Conservation (phyloP, 2,888 invertebrate genomes). For the Chaetoderma sp. region DNA sequence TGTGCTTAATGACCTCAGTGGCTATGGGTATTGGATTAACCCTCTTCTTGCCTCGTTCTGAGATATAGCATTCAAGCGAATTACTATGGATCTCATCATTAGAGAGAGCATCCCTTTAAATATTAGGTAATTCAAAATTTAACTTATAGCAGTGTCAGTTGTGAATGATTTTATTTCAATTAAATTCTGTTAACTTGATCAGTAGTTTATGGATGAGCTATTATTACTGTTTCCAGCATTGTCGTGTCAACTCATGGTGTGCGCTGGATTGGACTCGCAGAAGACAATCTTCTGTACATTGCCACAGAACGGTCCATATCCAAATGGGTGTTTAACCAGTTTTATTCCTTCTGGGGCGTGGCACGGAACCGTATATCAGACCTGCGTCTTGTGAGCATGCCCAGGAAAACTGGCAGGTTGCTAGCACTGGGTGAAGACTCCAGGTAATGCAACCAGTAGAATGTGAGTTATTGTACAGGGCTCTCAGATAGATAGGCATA, state of each 20-base stretch:
- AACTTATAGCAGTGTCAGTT: no score
- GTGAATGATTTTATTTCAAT: no score
- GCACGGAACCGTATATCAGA: constrained; percentile 49
- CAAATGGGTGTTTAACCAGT: constrained; percentile 64
- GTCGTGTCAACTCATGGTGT: constrained; percentile 49
- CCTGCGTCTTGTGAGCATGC: constrained; percentile 46
- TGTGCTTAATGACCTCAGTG: no score
- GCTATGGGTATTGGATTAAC: no score
- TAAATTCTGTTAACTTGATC: no score
- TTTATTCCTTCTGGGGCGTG: constrained; percentile 62
- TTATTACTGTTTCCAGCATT: constrained; percentile 37
- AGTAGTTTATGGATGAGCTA: no score
- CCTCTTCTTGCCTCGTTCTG: no score
- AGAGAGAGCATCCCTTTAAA: no score
- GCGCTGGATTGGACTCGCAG: constrained; percentile 67
- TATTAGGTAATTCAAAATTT: no score
- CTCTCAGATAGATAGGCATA: background rate
- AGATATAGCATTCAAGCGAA: no score
- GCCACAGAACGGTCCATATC: constrained; percentile 59
- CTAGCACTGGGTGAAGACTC: constrained; percentile 63
- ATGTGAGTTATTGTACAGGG: background rate
- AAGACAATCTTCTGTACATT: constrained; percentile 61
- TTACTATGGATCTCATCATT: no score
- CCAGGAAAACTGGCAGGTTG: constrained; percentile 59
- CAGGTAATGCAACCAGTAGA: constrained; percentile 49